Conservation (phyloP, 2,797 vertebrate genomes). For the Gallinago stenura region DNA sequence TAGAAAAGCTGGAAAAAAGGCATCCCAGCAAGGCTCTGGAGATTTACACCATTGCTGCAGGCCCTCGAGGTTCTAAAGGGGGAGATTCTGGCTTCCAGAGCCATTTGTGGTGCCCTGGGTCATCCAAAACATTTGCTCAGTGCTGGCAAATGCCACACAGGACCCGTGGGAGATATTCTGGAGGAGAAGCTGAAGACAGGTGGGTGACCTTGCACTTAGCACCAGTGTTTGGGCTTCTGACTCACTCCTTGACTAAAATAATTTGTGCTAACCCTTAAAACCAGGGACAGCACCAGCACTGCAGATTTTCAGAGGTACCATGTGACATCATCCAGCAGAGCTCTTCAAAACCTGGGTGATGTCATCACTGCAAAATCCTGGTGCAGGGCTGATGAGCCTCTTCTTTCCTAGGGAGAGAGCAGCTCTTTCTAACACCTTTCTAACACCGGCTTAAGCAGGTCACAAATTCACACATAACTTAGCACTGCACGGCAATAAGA, state of each 20-base stretch:
- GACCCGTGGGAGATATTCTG: not conserved
- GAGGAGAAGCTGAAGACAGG: not conserved
- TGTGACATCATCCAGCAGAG: conserved; percentile 13
- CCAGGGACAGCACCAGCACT: not conserved
- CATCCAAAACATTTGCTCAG: not conserved
- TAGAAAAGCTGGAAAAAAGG: not conserved
- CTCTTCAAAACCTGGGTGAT: conserved; percentile 13
- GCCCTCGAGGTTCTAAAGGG: not conserved
- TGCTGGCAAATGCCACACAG: not conserved
- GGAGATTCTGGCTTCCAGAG: not conserved
- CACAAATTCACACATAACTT: not conserved
- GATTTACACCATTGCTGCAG: not conserved
- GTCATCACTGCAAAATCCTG: conserved; percentile 22
- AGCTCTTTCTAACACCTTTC: not conserved
- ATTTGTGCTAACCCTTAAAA: conserved; percentile 1
- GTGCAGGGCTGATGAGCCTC: not conserved
- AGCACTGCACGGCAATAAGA: not conserved
- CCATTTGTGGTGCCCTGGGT: not conserved
- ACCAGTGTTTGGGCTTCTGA: not conserved
- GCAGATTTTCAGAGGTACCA: conserved; percentile 33
- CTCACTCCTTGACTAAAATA: not conserved
- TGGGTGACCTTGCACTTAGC: not conserved
- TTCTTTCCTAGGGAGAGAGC: not conserved
- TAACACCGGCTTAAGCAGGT: not conserved
- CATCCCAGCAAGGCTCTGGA: not conserved